Evolutionary conservation across 2,797 vertebrate genomes (phyloP), one percentile per base, ranked within the genome.

Genomic region (Sebastes trivittatus): DNA sequence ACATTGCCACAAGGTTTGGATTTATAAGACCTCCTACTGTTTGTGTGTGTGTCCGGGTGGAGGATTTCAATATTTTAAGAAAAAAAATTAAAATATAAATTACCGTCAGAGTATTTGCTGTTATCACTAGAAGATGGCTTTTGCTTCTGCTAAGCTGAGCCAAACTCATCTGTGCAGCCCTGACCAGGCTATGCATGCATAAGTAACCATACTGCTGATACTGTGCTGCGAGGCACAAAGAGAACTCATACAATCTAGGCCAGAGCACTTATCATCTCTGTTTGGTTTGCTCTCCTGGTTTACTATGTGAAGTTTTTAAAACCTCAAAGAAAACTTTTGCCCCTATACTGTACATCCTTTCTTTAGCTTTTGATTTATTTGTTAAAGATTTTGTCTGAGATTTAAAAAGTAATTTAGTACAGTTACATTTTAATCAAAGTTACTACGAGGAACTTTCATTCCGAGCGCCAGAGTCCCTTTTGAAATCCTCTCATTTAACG

Each of bases 91-190:
- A 87, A 87, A 87, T 79, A 86, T 81, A 81, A 78, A 91, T 90
- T 78, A 90, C 81, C 23, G 18, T 85, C 61, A 58, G 71, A 78
- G 58, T 75, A 78, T 92, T 89, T 83, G 81, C 89, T 72, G 80
- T 89, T 87, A 90, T 92, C 88, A 81, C 58, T 6, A 55, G 72
- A 61, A 86, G 89, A 87, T 89, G 87, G 80, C 70, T 91, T 87
- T 80, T 85, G 81, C 85, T 85, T 81, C 38, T n/a, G 68, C 86
- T 81, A 76, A 89, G 80, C 87, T 77, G 77, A 93, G 85, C 88
- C 88, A 63, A 76, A 81, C 76, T 81, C 83, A 72, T 88, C 75
- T 42, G 82, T 63, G 77, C 70, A 73, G 78, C 72, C 49, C 83
- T 80, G 78, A 82, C 73, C 87, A 36, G 75, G 54, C 83, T 84